Base-by-base conservation (phyloP, 2,113 vertebrate species). In the Notothenia rossii region DNA sequence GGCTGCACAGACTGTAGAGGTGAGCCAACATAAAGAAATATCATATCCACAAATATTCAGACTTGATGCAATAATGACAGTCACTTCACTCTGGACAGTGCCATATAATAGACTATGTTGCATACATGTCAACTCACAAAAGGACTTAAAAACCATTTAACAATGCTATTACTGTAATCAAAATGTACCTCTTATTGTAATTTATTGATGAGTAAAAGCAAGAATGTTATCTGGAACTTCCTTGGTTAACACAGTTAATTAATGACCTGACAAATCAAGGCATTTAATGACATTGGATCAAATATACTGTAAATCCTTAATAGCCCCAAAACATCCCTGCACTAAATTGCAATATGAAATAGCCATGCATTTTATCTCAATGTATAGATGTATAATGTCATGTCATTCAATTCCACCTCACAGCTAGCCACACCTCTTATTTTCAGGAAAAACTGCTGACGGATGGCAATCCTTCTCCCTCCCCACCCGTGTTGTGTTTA, bases 371-470 rank as follows among this genome's bases (percentile, higher is more conserved):
- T 18, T 59, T 20, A 17, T 72, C 17, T 68, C 18, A 10, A 5
- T 0, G 18, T 22, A 49, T 7, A 49, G 1, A 18, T 33, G 7
- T 25, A 36, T 60, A 50, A 54, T 36, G 49, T 48, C 43, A 18
- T 29, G 48, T 50, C 59, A 49, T 43, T 70, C 25, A 64, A 1
- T 15, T 55, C 9, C 0, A 6, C 4, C 69, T 17, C 22, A 12
- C 43, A 33, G 13, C 25, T 33, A 18, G 15, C 25, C 29, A 18
- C 11, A 22, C 51, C 12, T 49, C 7, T 60, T 10, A 36, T 54
- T 69, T 59, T 65, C 6, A 65, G 9, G 43, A 18, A 18, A 66
- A 73, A 58, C 50, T 54, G 71, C 40, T 75, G 77, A 66, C 36
- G 25, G 46, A 25, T 40, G 46, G 48, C 36, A 29, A 10, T 13